Percentiles rank a stretch among this genome's conserved stretches.
These are phyloP conservation scores for Eilema griseolum DNA, from an alignment of 2,888 invertebrate genomes.

Conservation along the genomic window DNA sequence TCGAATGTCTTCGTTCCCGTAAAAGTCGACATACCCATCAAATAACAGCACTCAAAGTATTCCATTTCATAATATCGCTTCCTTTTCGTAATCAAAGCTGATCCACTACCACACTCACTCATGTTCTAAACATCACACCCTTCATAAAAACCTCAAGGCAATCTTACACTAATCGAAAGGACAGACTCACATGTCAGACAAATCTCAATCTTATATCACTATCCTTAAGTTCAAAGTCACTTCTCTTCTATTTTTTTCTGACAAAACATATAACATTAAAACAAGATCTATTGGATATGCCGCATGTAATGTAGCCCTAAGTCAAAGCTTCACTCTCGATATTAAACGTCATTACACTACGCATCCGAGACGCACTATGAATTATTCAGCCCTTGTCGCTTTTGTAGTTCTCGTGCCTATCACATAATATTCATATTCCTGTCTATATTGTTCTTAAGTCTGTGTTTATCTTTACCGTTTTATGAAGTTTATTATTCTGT, in stretches of 20 bases:
- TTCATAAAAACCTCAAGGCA: neutral
- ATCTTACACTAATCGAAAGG: neutral
- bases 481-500: neutral
- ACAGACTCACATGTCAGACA: neutral
- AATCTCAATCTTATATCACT: neutral
- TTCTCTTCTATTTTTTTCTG: neutral
- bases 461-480: neutral
- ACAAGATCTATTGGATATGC: neutral
- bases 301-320: neutral
- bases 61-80: neutral
- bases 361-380: neutral
- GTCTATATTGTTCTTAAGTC: neutral
- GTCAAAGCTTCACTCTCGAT: constrained; percentile 1
- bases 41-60: too few relatives aligned
- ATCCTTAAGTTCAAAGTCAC: neutral
- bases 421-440: neutral
- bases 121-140: neutral
- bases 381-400: neutral
- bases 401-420: neutral
- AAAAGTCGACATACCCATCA: too few relatives aligned
- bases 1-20: too few relatives aligned
- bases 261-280: neutral
- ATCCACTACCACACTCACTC: neutral
- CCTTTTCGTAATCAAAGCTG: neutral
- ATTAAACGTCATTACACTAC: neutral